Conservation (phyloP, 1,140 invertebrate genomes). For the Linepithema humile region DNA sequence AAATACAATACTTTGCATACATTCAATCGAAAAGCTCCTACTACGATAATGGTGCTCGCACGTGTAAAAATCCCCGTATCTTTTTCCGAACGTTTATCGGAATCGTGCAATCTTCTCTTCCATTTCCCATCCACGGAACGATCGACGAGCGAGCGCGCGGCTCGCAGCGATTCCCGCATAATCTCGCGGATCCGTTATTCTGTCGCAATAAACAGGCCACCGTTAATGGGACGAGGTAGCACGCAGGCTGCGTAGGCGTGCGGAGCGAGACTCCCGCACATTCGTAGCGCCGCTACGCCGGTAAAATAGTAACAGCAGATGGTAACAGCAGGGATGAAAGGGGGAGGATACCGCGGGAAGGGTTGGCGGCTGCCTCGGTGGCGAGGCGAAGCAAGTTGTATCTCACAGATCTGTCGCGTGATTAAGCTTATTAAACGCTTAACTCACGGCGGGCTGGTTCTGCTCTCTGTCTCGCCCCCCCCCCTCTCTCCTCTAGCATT, state of each 20-base stretch:
- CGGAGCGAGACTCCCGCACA: slow-evolving; percentile 76
- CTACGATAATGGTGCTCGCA: not conserved
- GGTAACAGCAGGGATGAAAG: slow-evolving; percentile 76
- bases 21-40: not conserved
- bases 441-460: slow-evolving; percentile 78
- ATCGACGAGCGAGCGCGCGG: not conserved
- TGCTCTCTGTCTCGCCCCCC: slow-evolving; percentile 48
- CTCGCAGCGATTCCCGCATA: slow-evolving; percentile 59
- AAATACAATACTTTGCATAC: not conserved
- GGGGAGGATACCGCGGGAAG: slow-evolving; percentile 51
- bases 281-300: slow-evolving; percentile 78
- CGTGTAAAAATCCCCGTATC: not conserved
- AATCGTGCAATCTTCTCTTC: not conserved
- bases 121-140: not conserved
- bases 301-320: slow-evolving; percentile 85
- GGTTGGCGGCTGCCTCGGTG: slow-evolving; percentile 74
- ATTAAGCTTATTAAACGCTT: slow-evolving; percentile 85
- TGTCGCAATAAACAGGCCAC: slow-evolving; percentile 81
- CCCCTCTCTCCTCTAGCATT: not conserved
- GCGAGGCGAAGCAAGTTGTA: slow-evolving; percentile 83
- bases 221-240: slow-evolving; percentile 80
- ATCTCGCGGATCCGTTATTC: slow-evolving; percentile 76
- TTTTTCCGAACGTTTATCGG: not conserved
- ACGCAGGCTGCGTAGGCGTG: slow-evolving; percentile 58
- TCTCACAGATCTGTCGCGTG: slow-evolving; percentile 84